Conservation (phyloP, 2,113 vertebrate genomes). For the Phaetusa simplex region DNA sequence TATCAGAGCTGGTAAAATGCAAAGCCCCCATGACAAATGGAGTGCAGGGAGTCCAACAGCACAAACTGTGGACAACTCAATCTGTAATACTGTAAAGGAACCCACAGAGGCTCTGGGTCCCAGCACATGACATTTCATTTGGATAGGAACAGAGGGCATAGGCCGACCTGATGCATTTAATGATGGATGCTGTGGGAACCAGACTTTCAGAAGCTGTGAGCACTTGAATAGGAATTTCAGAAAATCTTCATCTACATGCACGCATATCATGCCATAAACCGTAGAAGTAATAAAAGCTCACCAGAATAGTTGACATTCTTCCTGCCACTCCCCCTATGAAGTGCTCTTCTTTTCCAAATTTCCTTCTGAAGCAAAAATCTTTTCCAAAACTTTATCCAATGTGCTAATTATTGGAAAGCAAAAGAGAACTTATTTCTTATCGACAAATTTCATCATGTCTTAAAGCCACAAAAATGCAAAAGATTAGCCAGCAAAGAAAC, state of each 20-base stretch:
- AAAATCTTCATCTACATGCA: not conserved
- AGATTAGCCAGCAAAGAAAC: slow-evolving; percentile 47
- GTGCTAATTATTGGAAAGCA: slow-evolving; percentile 8
- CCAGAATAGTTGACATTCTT: slow-evolving; percentile 28
- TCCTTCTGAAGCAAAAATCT: slow-evolving; percentile 18
- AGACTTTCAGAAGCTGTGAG: not conserved
- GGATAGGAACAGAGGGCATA: not conserved
- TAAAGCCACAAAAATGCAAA: slow-evolving; percentile 64
- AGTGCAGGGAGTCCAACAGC: not conserved
- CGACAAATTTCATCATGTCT: slow-evolving; percentile 20
- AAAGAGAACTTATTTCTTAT: slow-evolving; percentile 50
- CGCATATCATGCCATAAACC: not conserved
- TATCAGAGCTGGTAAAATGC: not conserved
- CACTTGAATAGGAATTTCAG: not conserved
- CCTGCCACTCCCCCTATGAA: not conserved
- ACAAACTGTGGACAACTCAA: not conserved
- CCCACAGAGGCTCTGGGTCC: not conserved
- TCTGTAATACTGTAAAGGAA: not conserved
- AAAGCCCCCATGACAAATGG: not conserved
- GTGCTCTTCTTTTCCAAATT: not conserved
- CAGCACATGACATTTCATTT: not conserved
- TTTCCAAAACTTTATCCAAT: not conserved
- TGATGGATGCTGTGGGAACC: not conserved
- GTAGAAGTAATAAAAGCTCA: not conserved
- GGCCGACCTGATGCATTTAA: not conserved